These are phyloP conservation scores for Hydra vulgaris DNA, from an alignment of 30 jellyfish, hydroid and myxozoan genomes.

Conservation along the genomic window DNA sequence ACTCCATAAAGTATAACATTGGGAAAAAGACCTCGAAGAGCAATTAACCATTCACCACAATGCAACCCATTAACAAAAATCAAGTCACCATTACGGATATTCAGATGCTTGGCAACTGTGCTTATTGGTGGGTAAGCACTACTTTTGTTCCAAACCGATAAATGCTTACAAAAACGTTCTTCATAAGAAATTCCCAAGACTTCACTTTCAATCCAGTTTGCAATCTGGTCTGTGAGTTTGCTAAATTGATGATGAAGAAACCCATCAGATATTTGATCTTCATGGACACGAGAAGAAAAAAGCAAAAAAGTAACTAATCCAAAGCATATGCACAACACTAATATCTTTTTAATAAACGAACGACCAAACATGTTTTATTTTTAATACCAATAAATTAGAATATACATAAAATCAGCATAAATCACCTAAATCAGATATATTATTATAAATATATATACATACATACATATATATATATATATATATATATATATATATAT, in stretches of 20 bases:
- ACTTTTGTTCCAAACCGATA: slow-evolving; percentile 57
- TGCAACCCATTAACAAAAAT: slow-evolving; percentile 78
- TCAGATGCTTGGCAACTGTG: slow-evolving; percentile 45
- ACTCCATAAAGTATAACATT: slow-evolving; percentile 45
- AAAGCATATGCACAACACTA: neutral
- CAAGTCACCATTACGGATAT: slow-evolving; percentile 56
- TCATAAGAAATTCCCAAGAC: slow-evolving; percentile 30
- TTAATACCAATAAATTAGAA: too few relatives aligned
- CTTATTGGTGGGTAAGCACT: slow-evolving; percentile 78
- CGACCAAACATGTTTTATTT: neutral
- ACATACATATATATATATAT: too few relatives aligned
- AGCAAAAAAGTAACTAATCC: neutral
- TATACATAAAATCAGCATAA: too few relatives aligned
- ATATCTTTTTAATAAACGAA: neutral
- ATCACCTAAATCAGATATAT: too few relatives aligned
- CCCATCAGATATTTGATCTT: neutral
- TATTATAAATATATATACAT: too few relatives aligned
- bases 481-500: too few relatives aligned
- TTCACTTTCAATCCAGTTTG: slow-evolving; percentile 17
- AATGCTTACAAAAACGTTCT: slow-evolving; percentile 32
- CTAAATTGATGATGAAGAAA: neutral
- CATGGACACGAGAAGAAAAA: neutral
- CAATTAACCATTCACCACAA: slow-evolving; percentile 85
- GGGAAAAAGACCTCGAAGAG: slow-evolving; percentile 44
- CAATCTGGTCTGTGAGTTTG: slow-evolving; percentile 1